Base-by-base conservation (phyloP, 2,113 vertebrate genomes). In the Lycaon pictus region DNA sequence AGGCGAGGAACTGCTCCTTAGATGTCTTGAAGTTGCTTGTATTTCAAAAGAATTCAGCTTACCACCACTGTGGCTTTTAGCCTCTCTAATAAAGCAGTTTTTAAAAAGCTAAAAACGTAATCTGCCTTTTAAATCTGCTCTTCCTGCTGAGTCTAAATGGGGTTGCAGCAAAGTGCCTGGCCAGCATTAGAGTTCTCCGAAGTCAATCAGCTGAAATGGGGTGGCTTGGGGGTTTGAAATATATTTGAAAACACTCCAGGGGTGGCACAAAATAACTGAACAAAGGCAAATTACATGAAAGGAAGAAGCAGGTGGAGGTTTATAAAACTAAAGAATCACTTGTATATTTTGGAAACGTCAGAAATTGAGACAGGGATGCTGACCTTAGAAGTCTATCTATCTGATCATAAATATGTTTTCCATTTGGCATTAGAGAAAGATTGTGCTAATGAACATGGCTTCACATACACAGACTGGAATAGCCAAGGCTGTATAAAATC, bases 71-170 rank as follows among this genome's bases (percentile, higher is more conserved):
- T 91, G 97, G 87, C 97, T 98, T 98, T 98, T 97, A 97, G 96
- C 96, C 85, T 98, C 89, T 96, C 95, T 98, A 98, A 98, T 98
- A 98, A 98, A 96, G 97, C 97, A 97, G 95, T 97, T 98, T 98
- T 98, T 95, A 95, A 96, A 97, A 98, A 97, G 96, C 97, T 98
- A 96, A 97, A 97, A 96, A 97, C 69, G 43, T 97, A 98, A 98
- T 98, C 98, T 98, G 97, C 97, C 97, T 98, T 98, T 98, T 98
- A 98, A 98, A 98, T 98, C 97, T 97, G 55, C 67, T 97, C 96
- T 96, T 95, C 98, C 97, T 94, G 97, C 98, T 96, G 97, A 95
- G 97, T 63, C 96, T 98, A 97, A 98, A 98, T 97, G 95, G 96
- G 97, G 96, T 95, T 98, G 88, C 76, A 81, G 82, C 72, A 96